These are phyloP conservation scores for Brachionus paranguensis DNA, from an alignment of 1,140 invertebrate genomes.

Conservation along the genomic window DNA sequence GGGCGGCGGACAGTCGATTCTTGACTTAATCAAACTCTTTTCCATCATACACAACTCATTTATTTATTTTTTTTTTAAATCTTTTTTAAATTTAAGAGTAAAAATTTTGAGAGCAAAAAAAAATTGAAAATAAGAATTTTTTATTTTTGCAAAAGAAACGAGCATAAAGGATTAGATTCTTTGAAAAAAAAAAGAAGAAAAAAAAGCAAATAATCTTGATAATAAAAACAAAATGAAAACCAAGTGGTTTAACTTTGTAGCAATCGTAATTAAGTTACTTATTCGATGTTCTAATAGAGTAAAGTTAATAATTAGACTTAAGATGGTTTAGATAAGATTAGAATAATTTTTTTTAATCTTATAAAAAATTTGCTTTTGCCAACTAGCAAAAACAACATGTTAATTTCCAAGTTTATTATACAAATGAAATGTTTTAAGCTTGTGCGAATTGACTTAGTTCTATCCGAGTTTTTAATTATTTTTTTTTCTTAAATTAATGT, in stretches of 20 bases:
- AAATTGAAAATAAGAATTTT: background rate
- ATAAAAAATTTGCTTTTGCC: background rate
- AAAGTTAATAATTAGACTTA: background rate
- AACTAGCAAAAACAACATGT: background rate
- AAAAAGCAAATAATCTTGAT: background rate
- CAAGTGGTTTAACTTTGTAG: background rate
- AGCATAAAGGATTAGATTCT: background rate
- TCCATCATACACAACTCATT: background rate
- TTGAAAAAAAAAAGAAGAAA: background rate
- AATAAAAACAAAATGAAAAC: background rate
- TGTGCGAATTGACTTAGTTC: background rate
- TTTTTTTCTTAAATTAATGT: background rate
- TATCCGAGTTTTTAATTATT: background rate
- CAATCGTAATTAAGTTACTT: background rate
- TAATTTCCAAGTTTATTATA: background rate
- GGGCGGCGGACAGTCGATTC: constrained; percentile 30
- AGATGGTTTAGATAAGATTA: constrained; percentile 6
- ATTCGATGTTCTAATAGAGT: background rate
- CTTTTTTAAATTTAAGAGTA: background rate
- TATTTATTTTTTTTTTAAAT: background rate
- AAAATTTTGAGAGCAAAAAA: background rate
- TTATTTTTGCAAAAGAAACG: background rate
- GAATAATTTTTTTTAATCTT: background rate
- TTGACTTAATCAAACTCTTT: constrained; percentile 24
- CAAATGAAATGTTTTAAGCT: background rate